Evolutionary conservation across 2,888 invertebrate species (phyloP), one percentile per base, ranked within the genome.

Genomic region (Phyllotreta striolata): DNA sequence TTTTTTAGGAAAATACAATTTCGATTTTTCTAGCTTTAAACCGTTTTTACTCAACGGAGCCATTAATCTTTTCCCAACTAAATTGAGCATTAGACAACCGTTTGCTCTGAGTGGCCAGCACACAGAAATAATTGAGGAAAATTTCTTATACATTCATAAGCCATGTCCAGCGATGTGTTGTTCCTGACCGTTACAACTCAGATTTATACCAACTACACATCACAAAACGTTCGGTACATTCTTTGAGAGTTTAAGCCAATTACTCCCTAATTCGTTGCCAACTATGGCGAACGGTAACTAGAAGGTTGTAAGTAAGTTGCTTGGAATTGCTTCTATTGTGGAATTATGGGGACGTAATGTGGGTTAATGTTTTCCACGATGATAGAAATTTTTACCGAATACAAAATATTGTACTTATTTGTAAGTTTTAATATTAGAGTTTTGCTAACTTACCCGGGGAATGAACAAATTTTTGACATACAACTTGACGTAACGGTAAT

Each of bases 141-240:
- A 64, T 64, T 59, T 59, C 59, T 64, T 64, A 64, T 64, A 56
- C 64, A 64, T 60, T 64, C 64, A 64, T 64, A 64, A 60, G 24
- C 24, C 24, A 24, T 43, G 64, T 60, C 56, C 58, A 60, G 40
- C 46, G 49, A 52, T 56, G 55, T 43, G 14, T 24, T 24, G 24
- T 8, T 55, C 24, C 55, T 64, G 63, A 64, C 63, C 63, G 63
- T 59, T 59, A 43, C 59, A 49, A 55, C 49, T 64, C 47, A 51
- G 52, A 49, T 64, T 60, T 59, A 55, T 64, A 41, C 41, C 24
- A 4, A 55, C 55, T 41, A 43, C 14, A 55, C 35, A 52, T 35
- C 52, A 37, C 52, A 44, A 44, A 37, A 9, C 12, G 35, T 51
- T 62, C 54, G 59, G 41, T 38, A 58, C 49, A 58, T 56, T 63